Base-by-base conservation (phyloP, 1,140 invertebrate genomes). In the Tetranychus urticae region DNA sequence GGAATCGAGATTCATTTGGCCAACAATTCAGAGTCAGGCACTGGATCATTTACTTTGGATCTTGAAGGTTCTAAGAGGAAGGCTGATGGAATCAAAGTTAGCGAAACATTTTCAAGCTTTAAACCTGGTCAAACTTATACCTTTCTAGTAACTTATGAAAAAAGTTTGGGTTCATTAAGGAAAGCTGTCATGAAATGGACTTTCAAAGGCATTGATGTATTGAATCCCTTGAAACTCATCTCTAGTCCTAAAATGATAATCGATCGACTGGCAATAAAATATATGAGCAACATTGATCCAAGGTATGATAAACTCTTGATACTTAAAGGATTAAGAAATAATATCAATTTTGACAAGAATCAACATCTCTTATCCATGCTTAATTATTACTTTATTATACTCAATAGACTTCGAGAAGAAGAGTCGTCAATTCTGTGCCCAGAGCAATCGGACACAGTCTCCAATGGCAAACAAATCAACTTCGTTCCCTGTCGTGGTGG, bases 401-500 rank as follows among this genome's bases (percentile, higher is more conserved):
- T 42, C 39, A 42, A 42, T 42, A 42, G 39, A 42, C 5, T 42
- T 10, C 39, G 39, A 6, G 5, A 42, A 42, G 39, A 42, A 6
- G 39, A 42, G 10, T 42, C 39, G 39, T 42, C 13, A 5, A 31
- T 6, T 23, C 4, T 36, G 36, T 14, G 33, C 8, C 8, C 57
- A 31, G 5, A 48, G 56, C 56, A 55, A 62, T 8, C 13, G 36
- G 52, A n/a, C 14, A 35, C 83, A 47, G 76, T 77, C 65, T 83
- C 77, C 5, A 39, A 33, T 50, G 54, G 33, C 5, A 42, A 42
- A 6, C 5, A 5, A 42, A 6, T 42, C 5, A 42, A 42, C 39
- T 42, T 42, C 10, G 39, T 42, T 10, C 39, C 39, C 10, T 42
- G 39, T 42, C 39, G 39, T 42, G 39, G 39, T 42, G 39, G 10